Evolutionary conservation across 2,888 invertebrate genomes (phyloP).

Genomic region (Apamea monoglypha): DNA sequence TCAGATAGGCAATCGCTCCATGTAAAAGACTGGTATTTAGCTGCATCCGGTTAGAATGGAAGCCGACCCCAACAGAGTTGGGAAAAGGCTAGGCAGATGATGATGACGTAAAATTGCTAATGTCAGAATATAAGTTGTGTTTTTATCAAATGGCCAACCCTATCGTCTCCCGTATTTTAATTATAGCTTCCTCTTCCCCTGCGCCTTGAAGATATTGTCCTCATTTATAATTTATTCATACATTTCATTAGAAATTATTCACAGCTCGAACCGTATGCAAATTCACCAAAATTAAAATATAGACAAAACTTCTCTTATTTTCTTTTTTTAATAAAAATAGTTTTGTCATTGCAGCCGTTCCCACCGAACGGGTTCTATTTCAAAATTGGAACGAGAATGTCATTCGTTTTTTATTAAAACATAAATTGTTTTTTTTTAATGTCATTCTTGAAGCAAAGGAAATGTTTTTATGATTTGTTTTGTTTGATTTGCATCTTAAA

Average conservation of each 20-base stretch:
- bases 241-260: slow-evolving; percentile 84
- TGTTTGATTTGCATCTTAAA: slow-evolving; percentile 46
- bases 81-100: neutral
- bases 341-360: slow-evolving; percentile 83
- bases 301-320: slow-evolving; percentile 81
- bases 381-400: slow-evolving; percentile 66
- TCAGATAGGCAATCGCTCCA: neutral
- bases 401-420: slow-evolving; percentile 66
- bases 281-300: slow-evolving; percentile 82
- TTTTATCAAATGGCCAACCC: slow-evolving; percentile 73
- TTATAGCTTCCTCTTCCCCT: slow-evolving; percentile 86
- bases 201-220: slow-evolving; percentile 85
- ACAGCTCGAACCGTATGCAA: slow-evolving; percentile 82
- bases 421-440: slow-evolving; percentile 64
- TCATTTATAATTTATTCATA: slow-evolving; percentile 85
- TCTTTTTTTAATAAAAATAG: slow-evolving; percentile 71
- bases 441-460: slow-evolving; percentile 44
- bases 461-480: slow-evolving; percentile 60
- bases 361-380: slow-evolving; percentile 80
- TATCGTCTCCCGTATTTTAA: slow-evolving; percentile 82
- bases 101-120: neutral
- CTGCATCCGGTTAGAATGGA: neutral
- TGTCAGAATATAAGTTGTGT: neutral
- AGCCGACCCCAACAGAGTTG: neutral
- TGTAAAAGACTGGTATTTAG: neutral